Percentiles rank a stretch among this genome's conserved stretches.
phyloP scores from a whole-genome alignment of 1,140 invertebrate species.

The Psix sp. region DNA sequence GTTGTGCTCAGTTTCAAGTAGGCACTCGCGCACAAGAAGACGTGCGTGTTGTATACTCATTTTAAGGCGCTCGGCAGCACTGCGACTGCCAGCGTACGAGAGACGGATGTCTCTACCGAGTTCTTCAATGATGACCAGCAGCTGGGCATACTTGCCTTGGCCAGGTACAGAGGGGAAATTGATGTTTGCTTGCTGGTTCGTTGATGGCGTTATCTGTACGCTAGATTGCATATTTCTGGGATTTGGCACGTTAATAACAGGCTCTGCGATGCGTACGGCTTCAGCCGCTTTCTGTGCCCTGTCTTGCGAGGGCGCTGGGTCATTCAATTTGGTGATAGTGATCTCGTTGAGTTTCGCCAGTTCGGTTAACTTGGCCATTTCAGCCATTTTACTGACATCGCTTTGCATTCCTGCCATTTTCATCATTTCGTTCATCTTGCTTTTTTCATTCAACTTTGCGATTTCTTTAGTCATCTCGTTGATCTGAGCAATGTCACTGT shows the following conservation, averaged over 20 bases:
- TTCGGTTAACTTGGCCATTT: conserved; percentile 75
- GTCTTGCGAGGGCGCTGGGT: conserved; percentile 61
- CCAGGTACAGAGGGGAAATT: conserved; percentile 74
- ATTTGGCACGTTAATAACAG: conserved; percentile 76
- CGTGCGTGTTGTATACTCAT: conserved; percentile 88
- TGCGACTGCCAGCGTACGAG: conserved; percentile 89
- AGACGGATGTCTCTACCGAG: conserved; percentile 88
- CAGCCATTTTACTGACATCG: conserved; percentile 74
- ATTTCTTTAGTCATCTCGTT: conserved; percentile 76
- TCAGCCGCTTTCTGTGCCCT: conserved; percentile 53
- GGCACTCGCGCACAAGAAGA: conserved; percentile 88
- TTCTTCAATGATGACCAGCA: conserved; percentile 89
- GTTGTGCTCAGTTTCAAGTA: conserved; percentile 87
- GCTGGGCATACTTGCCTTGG: conserved; percentile 84
- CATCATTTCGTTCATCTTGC: conserved; percentile 76
- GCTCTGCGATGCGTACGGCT: conserved; percentile 72
- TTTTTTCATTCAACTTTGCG: conserved; percentile 75
- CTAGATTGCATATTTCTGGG: conserved; percentile 72
- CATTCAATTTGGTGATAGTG: conserved; percentile 75
- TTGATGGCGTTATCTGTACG: conserved; percentile 68
- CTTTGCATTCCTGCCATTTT: conserved; percentile 75
- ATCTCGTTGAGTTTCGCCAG: conserved; percentile 75
- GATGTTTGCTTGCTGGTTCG: conserved; percentile 71
- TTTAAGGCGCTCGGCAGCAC: conserved; percentile 86
- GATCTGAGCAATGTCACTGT: conserved; percentile 74